A percentile compares a stretch with the other conserved stretches of the same genome.
Evolutionary conservation across 2,113 vertebrate genomes (phyloP).

Genomic region (Microcebus jonahi): DNA sequence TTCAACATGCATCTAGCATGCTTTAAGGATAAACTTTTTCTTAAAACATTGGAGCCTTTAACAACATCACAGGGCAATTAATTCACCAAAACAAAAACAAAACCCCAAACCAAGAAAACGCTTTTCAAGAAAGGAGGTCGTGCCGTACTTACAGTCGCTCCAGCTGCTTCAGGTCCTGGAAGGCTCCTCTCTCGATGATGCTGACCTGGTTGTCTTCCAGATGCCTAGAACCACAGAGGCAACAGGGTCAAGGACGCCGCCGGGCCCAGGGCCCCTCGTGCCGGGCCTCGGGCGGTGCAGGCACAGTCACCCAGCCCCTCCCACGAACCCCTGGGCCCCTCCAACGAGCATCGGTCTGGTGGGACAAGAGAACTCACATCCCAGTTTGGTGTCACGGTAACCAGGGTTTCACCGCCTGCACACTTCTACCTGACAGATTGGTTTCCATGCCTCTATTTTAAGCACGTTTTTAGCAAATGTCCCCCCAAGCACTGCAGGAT

Average conservation of each 20-base stretch:
- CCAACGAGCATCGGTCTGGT: background rate
- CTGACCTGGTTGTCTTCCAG: slow-evolving; percentile 99
- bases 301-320: background rate
- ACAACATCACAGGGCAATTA: slow-evolving; percentile 17
- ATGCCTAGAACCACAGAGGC: slow-evolving; percentile 88
- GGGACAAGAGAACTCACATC: slow-evolving; percentile 53
- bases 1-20: background rate
- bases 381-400: slow-evolving; percentile 68
- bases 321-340: background rate
- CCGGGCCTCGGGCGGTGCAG: background rate
- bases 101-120: too few species aligned
- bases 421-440: slow-evolving; percentile 80
- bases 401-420: slow-evolving; percentile 68
- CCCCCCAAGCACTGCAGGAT: slow-evolving; percentile 72
- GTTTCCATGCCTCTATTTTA: slow-evolving; percentile 80
- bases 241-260: slow-evolving; percentile 56
- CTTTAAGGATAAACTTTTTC: slow-evolving; percentile 42
- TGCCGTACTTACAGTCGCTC: slow-evolving; percentile 94
- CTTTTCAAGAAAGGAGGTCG: slow-evolving; percentile 23
- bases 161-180: slow-evolving; percentile 97
- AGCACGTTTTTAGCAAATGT: slow-evolving; percentile 76
- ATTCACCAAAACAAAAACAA: background rate
- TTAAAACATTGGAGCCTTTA: slow-evolving; percentile 5
- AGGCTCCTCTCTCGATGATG: slow-evolving; percentile 96
- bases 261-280: background rate